phyloP scores from a whole-genome alignment of 2,797 vertebrate species.

The Aratinga solstitialis region DNA sequence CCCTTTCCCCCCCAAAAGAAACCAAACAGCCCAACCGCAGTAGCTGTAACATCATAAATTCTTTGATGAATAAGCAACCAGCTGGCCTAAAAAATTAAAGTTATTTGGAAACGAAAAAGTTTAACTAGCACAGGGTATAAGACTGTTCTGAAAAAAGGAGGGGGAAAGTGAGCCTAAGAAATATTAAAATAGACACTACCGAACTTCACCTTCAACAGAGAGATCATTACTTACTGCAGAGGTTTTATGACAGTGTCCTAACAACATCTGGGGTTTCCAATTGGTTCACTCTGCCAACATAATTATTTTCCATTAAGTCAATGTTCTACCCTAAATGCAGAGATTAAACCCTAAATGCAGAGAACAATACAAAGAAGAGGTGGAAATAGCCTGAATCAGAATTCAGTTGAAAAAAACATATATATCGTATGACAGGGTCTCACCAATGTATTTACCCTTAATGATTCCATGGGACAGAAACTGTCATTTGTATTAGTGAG shows the following conservation, averaged over 20 bases:
- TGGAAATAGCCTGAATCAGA: not conserved
- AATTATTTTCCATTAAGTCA: not conserved
- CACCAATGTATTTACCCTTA: not conserved
- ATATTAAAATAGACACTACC: not conserved
- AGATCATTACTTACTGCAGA: not conserved
- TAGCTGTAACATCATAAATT: not conserved
- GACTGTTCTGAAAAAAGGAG: not conserved
- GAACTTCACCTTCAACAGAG: not conserved
- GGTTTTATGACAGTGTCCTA: not conserved
- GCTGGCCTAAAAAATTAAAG: not conserved
- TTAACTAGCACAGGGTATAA: not conserved
- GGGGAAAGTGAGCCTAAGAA: not conserved
- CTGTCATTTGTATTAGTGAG: not conserved
- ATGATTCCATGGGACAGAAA: not conserved
- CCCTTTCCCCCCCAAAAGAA: accelerated
- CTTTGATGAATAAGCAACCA: not conserved
- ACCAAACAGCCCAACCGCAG: not conserved
- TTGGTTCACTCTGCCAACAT: not conserved
- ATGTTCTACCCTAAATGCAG: not conserved
- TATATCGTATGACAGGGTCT: not conserved
- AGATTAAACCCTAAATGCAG: not conserved
- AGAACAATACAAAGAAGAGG: not conserved
- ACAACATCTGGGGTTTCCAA: not conserved
- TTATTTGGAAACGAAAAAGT: not conserved
- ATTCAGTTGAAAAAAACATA: not conserved